Evolutionary conservation across 2,888 invertebrate genomes (phyloP).

Genomic region (Nomada goodeniana): DNA sequence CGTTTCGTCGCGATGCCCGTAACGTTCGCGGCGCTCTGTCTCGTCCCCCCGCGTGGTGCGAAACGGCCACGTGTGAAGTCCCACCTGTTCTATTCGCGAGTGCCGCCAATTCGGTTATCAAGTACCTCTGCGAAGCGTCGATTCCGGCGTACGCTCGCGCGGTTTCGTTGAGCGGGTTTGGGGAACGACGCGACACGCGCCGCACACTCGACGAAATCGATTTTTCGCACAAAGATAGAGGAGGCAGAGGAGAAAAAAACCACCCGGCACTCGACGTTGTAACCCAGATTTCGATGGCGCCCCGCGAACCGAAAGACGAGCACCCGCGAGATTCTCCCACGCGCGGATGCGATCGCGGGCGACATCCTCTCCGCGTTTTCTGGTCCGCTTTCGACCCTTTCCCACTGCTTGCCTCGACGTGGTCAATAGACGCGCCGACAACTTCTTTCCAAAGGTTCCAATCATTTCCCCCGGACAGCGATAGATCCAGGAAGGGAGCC

Average conservation of each 20-base stretch:
- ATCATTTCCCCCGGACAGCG: not conserved
- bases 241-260: conserved; percentile 18
- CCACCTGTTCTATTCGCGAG: no score
- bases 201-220: conserved; percentile 26
- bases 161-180: not conserved
- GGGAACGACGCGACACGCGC: not conserved
- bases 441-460: not conserved
- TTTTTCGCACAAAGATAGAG: conserved; percentile 29
- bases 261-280: conserved; percentile 48
- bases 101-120: no score
- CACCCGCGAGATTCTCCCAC: conserved; percentile 61
- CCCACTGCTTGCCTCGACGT: not conserved
- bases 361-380: conserved; percentile 39
- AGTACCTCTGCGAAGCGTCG: no score
- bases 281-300: conserved; percentile 65
- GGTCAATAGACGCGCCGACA: conserved; percentile 13
- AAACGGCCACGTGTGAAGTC: no score
- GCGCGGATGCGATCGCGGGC: conserved; percentile 48
- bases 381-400: conserved; percentile 50
- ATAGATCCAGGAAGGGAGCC: not conserved
- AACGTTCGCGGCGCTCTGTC: conserved; percentile 37
- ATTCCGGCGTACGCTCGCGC: no score
- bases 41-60: conserved; percentile 39
- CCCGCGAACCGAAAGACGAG: conserved; percentile 67
- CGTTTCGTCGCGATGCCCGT: conserved; percentile 37